Evolutionary conservation across 2,797 vertebrate genomes (phyloP).

Genomic region (Etheostoma nigrum): DNA sequence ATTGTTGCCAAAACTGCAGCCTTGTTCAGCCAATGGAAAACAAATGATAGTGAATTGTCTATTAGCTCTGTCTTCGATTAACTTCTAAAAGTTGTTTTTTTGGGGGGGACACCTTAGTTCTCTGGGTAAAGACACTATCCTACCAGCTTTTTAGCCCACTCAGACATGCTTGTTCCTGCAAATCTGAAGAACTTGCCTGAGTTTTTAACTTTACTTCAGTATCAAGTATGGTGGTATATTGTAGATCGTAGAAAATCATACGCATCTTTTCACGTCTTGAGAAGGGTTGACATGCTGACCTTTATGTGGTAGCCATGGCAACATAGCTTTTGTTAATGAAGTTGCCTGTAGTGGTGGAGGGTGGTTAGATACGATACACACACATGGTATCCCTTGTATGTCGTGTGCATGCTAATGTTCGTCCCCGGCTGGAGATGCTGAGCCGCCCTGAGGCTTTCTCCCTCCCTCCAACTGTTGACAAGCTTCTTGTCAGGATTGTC

Average conservation of each 20-base stretch:
- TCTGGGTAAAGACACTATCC: background rate
- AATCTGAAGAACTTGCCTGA: background rate
- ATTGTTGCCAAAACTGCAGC: conserved; percentile 11
- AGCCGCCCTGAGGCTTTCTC: conserved; percentile 7
- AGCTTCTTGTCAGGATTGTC: conserved; percentile 9
- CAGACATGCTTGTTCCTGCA: background rate
- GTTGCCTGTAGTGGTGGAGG: conserved; percentile 12
- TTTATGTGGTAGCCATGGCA: conserved; percentile 51
- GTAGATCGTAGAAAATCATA: background rate
- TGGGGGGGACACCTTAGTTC: background rate
- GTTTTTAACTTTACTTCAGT: background rate
- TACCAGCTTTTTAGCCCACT: no score
- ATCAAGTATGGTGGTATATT: background rate
- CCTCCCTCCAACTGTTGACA: conserved; percentile 11
- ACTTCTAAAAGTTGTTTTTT: conserved; percentile 8
- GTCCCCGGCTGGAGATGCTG: conserved; percentile 12
- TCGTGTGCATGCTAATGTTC: conserved; percentile 24
- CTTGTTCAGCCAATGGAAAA: conserved; percentile 49
- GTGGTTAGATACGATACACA: conserved; percentile 31
- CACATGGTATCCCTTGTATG: background rate
- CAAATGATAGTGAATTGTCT: conserved; percentile 15
- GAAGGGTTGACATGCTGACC: background rate
- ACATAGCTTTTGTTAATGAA: conserved; percentile 15
- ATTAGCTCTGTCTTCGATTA: conserved; percentile 13
- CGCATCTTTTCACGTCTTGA: conserved; percentile 10